Conservation (phyloP, 2,888 invertebrate genomes). For the Cyclophora albipunctata region DNA sequence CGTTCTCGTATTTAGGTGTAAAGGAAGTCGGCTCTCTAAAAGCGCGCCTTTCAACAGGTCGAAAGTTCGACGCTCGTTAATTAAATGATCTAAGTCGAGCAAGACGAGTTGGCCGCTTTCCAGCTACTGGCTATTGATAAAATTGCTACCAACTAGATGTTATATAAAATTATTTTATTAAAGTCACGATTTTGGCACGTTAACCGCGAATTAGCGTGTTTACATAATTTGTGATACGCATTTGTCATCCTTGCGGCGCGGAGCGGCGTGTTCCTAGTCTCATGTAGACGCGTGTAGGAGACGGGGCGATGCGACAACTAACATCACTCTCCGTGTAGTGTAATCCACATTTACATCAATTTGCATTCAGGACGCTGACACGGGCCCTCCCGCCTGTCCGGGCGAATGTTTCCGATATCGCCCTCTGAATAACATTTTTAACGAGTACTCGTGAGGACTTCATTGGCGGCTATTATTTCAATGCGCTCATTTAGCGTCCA, state of each 20-base stretch:
- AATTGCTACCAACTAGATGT: conserved; percentile 56
- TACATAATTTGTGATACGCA: conserved; percentile 35
- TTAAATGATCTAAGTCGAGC: conserved; percentile 68
- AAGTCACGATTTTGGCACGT: conserved; percentile 31
- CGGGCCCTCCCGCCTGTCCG: conserved; percentile 32
- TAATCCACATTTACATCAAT: conserved; percentile 38
- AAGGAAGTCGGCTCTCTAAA: conserved; percentile 55
- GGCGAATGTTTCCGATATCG: conserved; percentile 49
- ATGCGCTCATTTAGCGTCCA: conserved; percentile 40
- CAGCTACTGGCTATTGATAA: conserved; percentile 60
- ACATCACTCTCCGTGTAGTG: conserved; percentile 5
- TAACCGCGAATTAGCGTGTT: conserved; percentile 47
- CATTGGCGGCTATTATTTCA: conserved; percentile 56
- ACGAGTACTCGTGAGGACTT: conserved; percentile 47
- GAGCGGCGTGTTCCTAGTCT: conserved; percentile 3
- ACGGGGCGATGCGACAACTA: conserved; percentile 3
- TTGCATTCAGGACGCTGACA: conserved; percentile 39
- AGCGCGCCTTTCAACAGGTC: conserved; percentile 71
- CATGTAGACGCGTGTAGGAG: conserved; percentile 10
- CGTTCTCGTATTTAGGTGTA: conserved; percentile 40
- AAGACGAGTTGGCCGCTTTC: conserved; percentile 55
- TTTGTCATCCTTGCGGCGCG: conserved; percentile 45
- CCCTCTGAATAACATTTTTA: conserved; percentile 49
- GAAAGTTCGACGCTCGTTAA: conserved; percentile 72
- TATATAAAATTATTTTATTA: conserved; percentile 48